A percentile compares a stretch with the other conserved stretches of the same genome.
phyloP scores from a whole-genome alignment of 2,888 invertebrate species.

The Phasia obesa region DNA sequence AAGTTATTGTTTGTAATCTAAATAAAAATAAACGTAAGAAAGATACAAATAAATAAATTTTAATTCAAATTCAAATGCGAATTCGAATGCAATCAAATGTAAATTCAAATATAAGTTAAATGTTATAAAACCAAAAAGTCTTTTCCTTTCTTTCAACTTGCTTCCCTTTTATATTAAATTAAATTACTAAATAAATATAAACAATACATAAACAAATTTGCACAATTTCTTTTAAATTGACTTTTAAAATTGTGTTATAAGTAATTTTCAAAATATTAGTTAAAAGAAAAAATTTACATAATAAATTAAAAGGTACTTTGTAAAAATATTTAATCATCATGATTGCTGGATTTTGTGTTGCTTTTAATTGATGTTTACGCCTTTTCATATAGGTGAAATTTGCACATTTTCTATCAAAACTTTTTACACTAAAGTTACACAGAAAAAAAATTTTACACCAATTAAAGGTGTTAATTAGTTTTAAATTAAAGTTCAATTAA shows the following conservation, averaged over 20 bases:
- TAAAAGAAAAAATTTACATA: conserved; percentile 40
- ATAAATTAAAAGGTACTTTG: conserved; percentile 48
- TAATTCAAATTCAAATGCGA: conserved; percentile 54
- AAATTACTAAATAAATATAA: conserved; percentile 13
- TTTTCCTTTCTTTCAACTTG: neutral
- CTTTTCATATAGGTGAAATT: no score
- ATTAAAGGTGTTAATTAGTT: no score
- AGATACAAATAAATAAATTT: conserved; percentile 50
- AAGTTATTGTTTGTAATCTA: conserved; percentile 8
- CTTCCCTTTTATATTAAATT: neutral
- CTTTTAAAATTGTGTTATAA: conserved; percentile 24
- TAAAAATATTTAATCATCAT: conserved; percentile 35
- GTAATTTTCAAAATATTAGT: conserved; percentile 7
- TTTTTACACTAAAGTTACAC: no score
- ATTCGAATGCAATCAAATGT: conserved; percentile 60
- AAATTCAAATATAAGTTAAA: conserved; percentile 55
- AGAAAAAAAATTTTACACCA: no score
- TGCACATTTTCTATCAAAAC: no score
- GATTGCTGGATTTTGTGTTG: no score
- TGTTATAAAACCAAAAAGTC: conserved; percentile 23
- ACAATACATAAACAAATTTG: conserved; percentile 16
- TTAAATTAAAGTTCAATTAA: no score
- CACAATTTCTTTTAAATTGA: conserved; percentile 6
- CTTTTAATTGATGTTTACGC: no score
- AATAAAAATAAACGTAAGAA: conserved; percentile 29